Base-by-base conservation (phyloP, 2,797 vertebrate species). In the Schizothorax lantsangensis region DNA sequence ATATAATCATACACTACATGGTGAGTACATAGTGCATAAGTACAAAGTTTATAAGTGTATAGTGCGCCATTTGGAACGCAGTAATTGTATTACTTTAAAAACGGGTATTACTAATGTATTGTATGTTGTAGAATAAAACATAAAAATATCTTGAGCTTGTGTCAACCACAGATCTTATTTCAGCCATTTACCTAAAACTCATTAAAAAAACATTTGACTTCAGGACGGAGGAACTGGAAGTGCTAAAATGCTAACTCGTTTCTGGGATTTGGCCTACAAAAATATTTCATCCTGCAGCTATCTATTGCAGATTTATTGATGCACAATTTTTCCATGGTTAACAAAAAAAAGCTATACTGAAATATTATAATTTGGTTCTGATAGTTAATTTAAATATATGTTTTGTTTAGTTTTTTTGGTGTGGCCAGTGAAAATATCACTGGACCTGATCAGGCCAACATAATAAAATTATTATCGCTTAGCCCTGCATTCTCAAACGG, bases 331-430 rank as follows among this genome's bases (percentile, higher is more conserved):
- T 15, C 23, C 12, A 26, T 17, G 40, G 7, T 73, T 26, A 43
- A 45, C 43, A 1, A 45, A 26, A 73, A 73, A 17, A 30, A 33
- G 1, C 2, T 75, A 19, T 30, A 11, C 45, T 75, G 10, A 33
- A 78, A 78, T 78, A 78, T 38, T 78, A 14, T 59, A n/a, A 12
- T 54, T 57, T 38, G 11, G 11, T 57, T 57, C 52, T 78, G 75
- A 57, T 57, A 38, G 19, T 57, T 23, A 33, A 36, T 54, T 49
- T 33, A 75, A 54, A 33, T 33, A 30, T 14, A 14, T 9, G 4
- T 40, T 79, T 19, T 49, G 2, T 49, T 64, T 40, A 1, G 12
- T 3, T 3, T 64, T 66, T 33, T n/a, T n/a, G 45, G 12, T n/a
- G 7, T 30, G n/a, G 43, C 40, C 6, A 72, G 3, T 73, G n/a